Evolutionary conservation across 2,113 vertebrate genomes (phyloP), one percentile per base, ranked within the genome.

Genomic region (Xyrauchen texanus): DNA sequence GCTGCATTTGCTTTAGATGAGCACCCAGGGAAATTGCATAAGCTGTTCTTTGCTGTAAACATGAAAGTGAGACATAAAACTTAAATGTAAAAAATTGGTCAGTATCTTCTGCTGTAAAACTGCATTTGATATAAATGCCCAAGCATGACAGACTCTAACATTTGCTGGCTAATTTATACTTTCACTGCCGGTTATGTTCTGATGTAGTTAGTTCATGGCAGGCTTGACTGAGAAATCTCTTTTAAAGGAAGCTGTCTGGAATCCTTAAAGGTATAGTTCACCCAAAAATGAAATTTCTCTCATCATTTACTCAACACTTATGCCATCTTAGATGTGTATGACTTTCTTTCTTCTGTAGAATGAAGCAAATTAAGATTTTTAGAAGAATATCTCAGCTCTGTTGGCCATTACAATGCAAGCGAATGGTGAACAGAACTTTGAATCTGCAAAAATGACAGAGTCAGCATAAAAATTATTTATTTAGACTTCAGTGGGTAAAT

Each of bases 41-140:
- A 47, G 49, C 51, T 52, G 66, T 34, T 34, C n/a, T 15, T 45
- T 21, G 49, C 65, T 47, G 21, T 64, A 61, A 74, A 51, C 21
- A 52, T 13, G 16, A 13, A 21, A 53, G 60, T 13, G 9, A 63
- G 69, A 61, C 57, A 77, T 80, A 51, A 77, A 80, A 68, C 74
- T 68, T 45, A 64, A n/a, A n/a, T 62, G 67, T 60, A 34, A 80
- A 77, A 72, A 45, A 62, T 53, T 79, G 21, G 21, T 34, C 21
- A 34, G 21, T 34, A 34, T 34, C 49, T 65, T 66, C 61, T n/a
- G 2, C 58, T 63, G 21, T 44, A 46, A 57, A 80, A 65, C 49
- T 71, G 7, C 42, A 13, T 49, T 68, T 49, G n/a, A 52, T 46
- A 70, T 64, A 51, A 66, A 45, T 34, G 21, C 5, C 34, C 16